phyloP scores from a whole-genome alignment of 1,140 invertebrate species.

The Penaeus vannamei region DNA sequence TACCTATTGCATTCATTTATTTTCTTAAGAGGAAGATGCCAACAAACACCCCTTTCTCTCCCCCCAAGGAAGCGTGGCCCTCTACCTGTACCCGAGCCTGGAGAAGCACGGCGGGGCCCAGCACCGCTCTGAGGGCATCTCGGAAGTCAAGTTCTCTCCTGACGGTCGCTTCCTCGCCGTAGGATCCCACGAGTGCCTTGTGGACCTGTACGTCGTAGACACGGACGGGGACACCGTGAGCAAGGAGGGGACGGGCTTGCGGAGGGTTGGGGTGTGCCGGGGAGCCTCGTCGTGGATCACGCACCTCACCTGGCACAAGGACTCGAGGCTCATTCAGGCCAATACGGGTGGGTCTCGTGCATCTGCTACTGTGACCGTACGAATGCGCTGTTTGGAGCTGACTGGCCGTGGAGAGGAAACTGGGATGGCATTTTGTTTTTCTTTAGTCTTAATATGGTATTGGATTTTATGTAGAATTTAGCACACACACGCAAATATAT shows the following conservation, averaged over 20 bases:
- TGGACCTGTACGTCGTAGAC: slow-evolving; percentile 65
- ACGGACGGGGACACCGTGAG: slow-evolving; percentile 57
- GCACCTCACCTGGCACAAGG: slow-evolving; percentile 63
- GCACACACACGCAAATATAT: too few species aligned
- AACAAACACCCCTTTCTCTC: too few species aligned
- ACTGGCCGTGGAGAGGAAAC: too few species aligned
- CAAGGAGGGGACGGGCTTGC: slow-evolving; percentile 53
- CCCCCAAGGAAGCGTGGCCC: slow-evolving; percentile 57
- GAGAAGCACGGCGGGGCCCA: slow-evolving; percentile 56
- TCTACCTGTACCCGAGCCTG: slow-evolving; percentile 54
- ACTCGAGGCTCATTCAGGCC: slow-evolving; percentile 56
- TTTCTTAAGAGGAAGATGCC: not conserved
- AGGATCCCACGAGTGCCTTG: slow-evolving; percentile 63
- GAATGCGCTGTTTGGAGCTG: not conserved
- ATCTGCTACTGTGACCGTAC: not conserved
- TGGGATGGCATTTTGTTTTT: too few species aligned
- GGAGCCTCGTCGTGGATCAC: slow-evolving; percentile 64
- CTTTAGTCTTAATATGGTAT: too few species aligned
- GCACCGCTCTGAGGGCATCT: slow-evolving; percentile 59
- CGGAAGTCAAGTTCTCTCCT: slow-evolving; percentile 65
- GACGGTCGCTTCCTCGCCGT: slow-evolving; percentile 63
- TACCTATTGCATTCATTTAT: not conserved
- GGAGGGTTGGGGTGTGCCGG: slow-evolving; percentile 56
- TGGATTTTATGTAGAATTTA: too few species aligned
- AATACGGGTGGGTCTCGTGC: slow-evolving; percentile 52